These are phyloP conservation scores for Pseudochromis fuscus DNA, from an alignment of 2,797 vertebrate species.

Conservation along the genomic window DNA sequence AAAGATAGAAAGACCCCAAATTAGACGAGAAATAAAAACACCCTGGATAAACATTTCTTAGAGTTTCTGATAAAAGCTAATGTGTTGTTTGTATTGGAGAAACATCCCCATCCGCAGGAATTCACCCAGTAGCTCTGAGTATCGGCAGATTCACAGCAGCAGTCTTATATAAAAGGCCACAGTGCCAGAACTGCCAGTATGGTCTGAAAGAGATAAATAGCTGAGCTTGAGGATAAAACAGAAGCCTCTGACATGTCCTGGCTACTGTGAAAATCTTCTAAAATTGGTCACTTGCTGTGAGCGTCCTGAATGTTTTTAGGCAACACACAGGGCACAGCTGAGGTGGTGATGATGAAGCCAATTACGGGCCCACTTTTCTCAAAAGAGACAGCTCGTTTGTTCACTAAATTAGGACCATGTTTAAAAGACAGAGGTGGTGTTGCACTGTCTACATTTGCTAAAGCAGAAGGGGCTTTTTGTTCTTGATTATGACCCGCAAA, in stretches of 20 bases:
- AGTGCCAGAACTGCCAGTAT: slow-evolving; percentile 35
- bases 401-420: slow-evolving; percentile 47
- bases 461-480: background rate
- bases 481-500: slow-evolving; percentile 31
- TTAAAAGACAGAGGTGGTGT: slow-evolving; percentile 36
- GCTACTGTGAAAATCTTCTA: slow-evolving; percentile 60
- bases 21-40: slow-evolving; percentile 11
- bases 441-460: background rate
- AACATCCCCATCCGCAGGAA: slow-evolving; percentile 18
- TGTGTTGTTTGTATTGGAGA: slow-evolving; percentile 29
- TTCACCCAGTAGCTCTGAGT: slow-evolving; percentile 13
- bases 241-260: slow-evolving; percentile 45
- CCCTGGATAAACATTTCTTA: slow-evolving; percentile 25
- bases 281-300: slow-evolving; percentile 61
- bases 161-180: slow-evolving; percentile 45
- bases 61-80: background rate
- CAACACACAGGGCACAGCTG: slow-evolving; percentile 46
- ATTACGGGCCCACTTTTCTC: slow-evolving; percentile 33
- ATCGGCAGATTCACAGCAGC: slow-evolving; percentile 51
- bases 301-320: slow-evolving; percentile 55
- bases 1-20: slow-evolving; percentile 28
- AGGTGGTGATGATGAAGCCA: slow-evolving; percentile 55
- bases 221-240: slow-evolving; percentile 58
- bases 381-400: slow-evolving; percentile 42
- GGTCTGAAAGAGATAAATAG: slow-evolving; percentile 65